Percentiles rank a stretch among this genome's conserved stretches.
phyloP scores from a whole-genome alignment of 2,888 invertebrate species.

The Scrobipalpa atriplicella region DNA sequence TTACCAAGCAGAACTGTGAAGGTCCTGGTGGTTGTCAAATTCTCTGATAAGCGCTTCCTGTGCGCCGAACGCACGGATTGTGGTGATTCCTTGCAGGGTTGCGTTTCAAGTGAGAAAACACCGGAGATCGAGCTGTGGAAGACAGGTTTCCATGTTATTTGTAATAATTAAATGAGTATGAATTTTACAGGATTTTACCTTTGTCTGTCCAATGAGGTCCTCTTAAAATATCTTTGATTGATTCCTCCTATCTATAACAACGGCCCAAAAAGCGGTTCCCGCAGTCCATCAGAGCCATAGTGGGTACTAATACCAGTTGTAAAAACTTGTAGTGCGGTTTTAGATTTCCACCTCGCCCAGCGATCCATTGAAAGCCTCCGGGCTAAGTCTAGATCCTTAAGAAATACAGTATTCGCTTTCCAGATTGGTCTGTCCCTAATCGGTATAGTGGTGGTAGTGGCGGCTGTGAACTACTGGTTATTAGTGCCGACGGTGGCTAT shows the following conservation, averaged over 20 bases:
- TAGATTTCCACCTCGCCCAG: too few relatives aligned
- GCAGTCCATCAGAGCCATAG: too few relatives aligned
- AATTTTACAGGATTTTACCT: background rate
- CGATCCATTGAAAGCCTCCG: too few relatives aligned
- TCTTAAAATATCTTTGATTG: too few relatives aligned
- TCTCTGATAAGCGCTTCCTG: conserved; percentile 89
- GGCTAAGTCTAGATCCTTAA: too few relatives aligned
- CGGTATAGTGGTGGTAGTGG: conserved; percentile 91
- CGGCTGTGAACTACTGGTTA: conserved; percentile 88
- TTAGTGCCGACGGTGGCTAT: conserved; percentile 88
- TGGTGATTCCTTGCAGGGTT: conserved; percentile 94
- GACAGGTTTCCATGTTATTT: conserved; percentile 27
- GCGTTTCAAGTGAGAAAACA: conserved; percentile 97
- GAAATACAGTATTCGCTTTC: conserved; percentile 28
- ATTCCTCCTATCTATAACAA: too few relatives aligned
- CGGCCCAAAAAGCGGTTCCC: too few relatives aligned
- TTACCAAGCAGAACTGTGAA: conserved; percentile 94
- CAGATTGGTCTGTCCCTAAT: conserved; percentile 92
- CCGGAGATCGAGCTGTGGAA: conserved; percentile 92
- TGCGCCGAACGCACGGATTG: conserved; percentile 94
- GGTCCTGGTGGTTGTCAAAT: conserved; percentile 91
- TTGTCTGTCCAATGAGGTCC: too few relatives aligned
- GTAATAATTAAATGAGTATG: background rate
- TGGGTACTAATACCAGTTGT: too few relatives aligned
- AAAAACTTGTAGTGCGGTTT: too few relatives aligned